A percentile compares a stretch with the other conserved stretches of the same genome.
Evolutionary conservation across 1,140 invertebrate species (phyloP).

Genomic region (Lanistes nyassanus): DNA sequence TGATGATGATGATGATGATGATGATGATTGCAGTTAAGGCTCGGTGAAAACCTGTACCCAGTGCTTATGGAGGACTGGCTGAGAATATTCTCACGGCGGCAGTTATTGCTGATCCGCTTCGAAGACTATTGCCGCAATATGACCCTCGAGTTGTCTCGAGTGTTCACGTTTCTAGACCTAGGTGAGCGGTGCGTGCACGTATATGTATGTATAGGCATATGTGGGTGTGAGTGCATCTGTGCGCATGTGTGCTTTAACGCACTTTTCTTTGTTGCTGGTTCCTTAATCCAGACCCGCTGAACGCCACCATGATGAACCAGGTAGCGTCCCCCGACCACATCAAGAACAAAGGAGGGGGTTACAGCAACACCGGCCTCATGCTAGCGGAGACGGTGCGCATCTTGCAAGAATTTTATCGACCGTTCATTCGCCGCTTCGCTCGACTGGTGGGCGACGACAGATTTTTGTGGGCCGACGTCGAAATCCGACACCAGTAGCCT

Average conservation of each 20-base stretch:
- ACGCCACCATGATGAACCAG: neutral
- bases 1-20: neutral
- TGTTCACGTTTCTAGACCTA: neutral
- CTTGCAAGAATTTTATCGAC: neutral
- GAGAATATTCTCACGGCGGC: constrained; percentile 1
- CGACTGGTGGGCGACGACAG: neutral
- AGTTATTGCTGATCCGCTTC: neutral
- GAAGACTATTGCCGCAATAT: neutral
- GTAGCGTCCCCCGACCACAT: neutral
- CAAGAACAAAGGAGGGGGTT: neutral
- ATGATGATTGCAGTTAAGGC: neutral
- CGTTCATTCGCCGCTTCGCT: constrained; percentile 9
- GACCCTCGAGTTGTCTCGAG: neutral
- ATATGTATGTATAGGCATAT: neutral
- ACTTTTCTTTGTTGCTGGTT: neutral
- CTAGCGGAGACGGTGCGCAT: neutral
- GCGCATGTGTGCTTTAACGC: neutral
- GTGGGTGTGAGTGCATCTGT: neutral
- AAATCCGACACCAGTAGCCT: too few relatives aligned
- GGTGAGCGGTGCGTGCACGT: neutral
- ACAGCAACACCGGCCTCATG: neutral
- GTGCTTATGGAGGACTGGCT: constrained; percentile 8
- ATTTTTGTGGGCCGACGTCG: neutral
- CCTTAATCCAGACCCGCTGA: neutral
- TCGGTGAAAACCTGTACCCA: neutral